Evolutionary conservation across 2,888 invertebrate genomes (phyloP).

Genomic region (Hyles lineata): DNA sequence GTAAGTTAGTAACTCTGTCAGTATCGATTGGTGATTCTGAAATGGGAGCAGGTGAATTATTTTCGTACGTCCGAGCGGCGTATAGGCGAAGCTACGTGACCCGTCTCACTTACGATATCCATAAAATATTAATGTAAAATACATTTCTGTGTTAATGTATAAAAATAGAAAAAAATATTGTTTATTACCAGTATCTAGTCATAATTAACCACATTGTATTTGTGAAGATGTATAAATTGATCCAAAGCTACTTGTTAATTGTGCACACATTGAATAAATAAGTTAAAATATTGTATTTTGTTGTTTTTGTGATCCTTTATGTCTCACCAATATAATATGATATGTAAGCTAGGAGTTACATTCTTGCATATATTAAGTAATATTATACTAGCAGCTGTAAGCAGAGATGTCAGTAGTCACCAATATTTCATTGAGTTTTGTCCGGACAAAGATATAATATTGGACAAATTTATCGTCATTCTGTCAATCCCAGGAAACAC

Average conservation of each 20-base stretch:
- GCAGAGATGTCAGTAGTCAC: too few relatives aligned
- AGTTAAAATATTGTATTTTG: constrained; percentile 50
- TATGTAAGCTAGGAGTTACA: too few relatives aligned
- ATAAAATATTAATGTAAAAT: constrained; percentile 18
- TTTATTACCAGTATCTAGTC: constrained; percentile 16
- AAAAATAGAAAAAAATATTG: neutral
- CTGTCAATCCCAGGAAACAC: too few relatives aligned
- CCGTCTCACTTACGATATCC: neutral
- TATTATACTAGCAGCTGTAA: too few relatives aligned
- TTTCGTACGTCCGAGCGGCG: neutral
- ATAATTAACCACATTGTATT: constrained; percentile 21
- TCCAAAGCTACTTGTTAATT: constrained; percentile 82
- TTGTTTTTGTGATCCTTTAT: neutral
- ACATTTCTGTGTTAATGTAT: constrained; percentile 23
- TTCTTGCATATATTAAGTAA: too few relatives aligned
- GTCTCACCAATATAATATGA: neutral
- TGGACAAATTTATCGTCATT: too few relatives aligned
- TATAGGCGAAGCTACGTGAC: neutral
- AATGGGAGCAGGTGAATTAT: constrained; percentile 6
- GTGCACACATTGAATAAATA: constrained; percentile 82
- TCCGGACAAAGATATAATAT: too few relatives aligned
- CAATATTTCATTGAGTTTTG: too few relatives aligned
- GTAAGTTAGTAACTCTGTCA: neutral
- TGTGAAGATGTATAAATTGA: constrained; percentile 67
- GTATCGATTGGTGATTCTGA: neutral